These are phyloP conservation scores for Chloropsis hardwickii DNA, from an alignment of 2,113 vertebrate genomes.

Conservation along the genomic window DNA sequence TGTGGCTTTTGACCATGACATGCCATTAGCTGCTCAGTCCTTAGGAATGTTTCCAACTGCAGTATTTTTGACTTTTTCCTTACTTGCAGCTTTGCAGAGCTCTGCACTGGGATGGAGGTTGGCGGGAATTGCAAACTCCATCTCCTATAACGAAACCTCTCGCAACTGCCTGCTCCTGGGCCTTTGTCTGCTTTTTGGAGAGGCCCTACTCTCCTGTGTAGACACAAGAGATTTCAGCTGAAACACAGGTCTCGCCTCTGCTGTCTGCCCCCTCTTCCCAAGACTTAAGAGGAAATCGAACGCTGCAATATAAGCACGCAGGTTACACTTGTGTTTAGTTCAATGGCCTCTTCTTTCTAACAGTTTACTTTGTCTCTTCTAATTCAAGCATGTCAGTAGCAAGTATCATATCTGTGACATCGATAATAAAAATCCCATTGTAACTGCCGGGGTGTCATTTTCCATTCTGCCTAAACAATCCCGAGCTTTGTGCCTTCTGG, in stretches of 20 bases:
- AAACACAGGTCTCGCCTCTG: slow-evolving; percentile 23
- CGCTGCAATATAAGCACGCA: slow-evolving; percentile 43
- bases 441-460: slow-evolving; percentile 61
- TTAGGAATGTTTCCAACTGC: background rate
- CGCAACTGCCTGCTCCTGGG: background rate
- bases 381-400: slow-evolving; percentile 68
- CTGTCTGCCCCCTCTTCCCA: background rate
- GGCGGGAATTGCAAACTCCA: background rate
- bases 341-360: slow-evolving; percentile 55
- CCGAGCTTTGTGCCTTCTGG: slow-evolving; percentile 53
- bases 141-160: background rate
- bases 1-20: background rate
- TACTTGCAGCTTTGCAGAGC: background rate
- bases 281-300: slow-evolving; percentile 29
- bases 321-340: slow-evolving; percentile 54
- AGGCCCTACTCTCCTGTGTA: background rate
- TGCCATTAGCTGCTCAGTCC: background rate
- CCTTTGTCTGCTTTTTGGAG: slow-evolving; percentile 37
- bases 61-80: background rate
- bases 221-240: slow-evolving; percentile 12
- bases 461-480: slow-evolving; percentile 64
- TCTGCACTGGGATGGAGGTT: background rate
- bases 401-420: slow-evolving; percentile 66
- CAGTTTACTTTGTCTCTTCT: slow-evolving; percentile 69
- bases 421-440: slow-evolving; percentile 67